A percentile compares a stretch with the other conserved stretches of the same genome.
Evolutionary conservation across 2,888 invertebrate genomes (phyloP).

Genomic region (Ochlodes sylvanus): DNA sequence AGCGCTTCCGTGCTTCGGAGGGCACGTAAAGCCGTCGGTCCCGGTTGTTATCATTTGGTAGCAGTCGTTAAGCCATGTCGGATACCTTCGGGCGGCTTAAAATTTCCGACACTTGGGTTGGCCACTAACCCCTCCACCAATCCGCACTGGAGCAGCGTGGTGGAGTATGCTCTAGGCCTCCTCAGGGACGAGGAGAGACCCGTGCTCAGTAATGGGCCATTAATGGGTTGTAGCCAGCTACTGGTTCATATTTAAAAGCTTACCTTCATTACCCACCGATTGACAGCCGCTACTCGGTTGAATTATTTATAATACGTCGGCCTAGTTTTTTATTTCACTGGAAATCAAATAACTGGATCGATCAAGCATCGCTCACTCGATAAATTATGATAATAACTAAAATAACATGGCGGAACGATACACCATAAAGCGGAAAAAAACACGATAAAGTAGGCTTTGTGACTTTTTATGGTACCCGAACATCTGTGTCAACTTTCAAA

Average conservation of each 20-base stretch:
- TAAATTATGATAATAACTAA: conserved; percentile 35
- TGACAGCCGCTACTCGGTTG: neutral
- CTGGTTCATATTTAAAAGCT: neutral
- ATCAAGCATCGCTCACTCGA: conserved; percentile 34
- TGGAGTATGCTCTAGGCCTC: too few species aligned
- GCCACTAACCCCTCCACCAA: too few species aligned
- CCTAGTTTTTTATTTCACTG: conserved; percentile 17
- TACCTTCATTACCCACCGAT: neutral
- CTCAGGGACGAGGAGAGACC: too few species aligned
- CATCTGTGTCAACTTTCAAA: conserved; percentile 57
- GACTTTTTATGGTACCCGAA: conserved; percentile 58
- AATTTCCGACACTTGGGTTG: too few species aligned
- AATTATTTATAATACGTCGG: conserved; percentile 17
- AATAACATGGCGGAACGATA: conserved; percentile 29
- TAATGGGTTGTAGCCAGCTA: too few species aligned
- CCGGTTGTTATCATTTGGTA: too few species aligned
- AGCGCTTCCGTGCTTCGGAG: too few species aligned
- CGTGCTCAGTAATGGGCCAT: too few species aligned
- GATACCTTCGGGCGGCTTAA: too few species aligned
- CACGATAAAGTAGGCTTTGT: conserved; percentile 28
- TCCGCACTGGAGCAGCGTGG: too few species aligned
- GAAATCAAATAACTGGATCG: conserved; percentile 30
- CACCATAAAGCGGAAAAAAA: conserved; percentile 28
- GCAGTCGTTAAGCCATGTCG: too few species aligned
- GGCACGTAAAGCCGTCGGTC: too few species aligned